A percentile compares a stretch with the other conserved stretches of the same genome.
phyloP scores from a whole-genome alignment of 2,888 invertebrate species.

The Flexamia atlantica region DNA sequence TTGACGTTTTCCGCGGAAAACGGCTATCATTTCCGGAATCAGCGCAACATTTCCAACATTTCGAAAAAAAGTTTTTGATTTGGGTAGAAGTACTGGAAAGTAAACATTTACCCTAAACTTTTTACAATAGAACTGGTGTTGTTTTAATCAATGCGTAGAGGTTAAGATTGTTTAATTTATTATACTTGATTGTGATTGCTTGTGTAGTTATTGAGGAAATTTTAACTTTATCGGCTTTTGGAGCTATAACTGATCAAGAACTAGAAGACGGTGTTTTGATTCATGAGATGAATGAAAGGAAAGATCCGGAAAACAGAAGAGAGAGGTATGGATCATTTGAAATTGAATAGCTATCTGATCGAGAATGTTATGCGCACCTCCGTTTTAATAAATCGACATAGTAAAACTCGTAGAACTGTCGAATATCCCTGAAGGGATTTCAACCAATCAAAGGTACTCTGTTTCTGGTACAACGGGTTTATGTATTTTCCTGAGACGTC shows the following conservation, averaged over 20 bases:
- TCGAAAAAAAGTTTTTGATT: too few relatives aligned
- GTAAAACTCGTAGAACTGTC: conserved; percentile 2
- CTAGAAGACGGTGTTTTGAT: neutral
- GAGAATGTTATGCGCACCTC: neutral
- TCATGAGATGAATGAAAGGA: conserved; percentile 13
- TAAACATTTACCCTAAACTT: too few relatives aligned
- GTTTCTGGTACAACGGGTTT: conserved; percentile 11
- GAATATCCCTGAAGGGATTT: conserved; percentile 1
- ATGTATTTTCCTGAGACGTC: conserved; percentile 28
- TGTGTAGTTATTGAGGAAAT: neutral
- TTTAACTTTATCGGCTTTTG: neutral
- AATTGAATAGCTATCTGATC: conserved; percentile 3
- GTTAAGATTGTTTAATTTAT: conserved; percentile 14
- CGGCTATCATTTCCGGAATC: too few relatives aligned
- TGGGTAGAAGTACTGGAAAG: too few relatives aligned
- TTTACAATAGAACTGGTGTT: neutral
- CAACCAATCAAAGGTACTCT: conserved; percentile 20
- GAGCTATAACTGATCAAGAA: conserved; percentile 14
- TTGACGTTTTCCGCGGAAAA: too few relatives aligned
- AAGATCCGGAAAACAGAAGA: conserved; percentile 16
- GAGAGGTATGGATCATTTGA: conserved; percentile 6
- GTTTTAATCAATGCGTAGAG: conserved; percentile 8
- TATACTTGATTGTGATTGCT: neutral
- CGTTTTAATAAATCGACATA: conserved; percentile 7
- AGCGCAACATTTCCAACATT: too few relatives aligned